Base-by-base conservation (phyloP, 2,113 vertebrate genomes). In the Grantiella picta region DNA sequence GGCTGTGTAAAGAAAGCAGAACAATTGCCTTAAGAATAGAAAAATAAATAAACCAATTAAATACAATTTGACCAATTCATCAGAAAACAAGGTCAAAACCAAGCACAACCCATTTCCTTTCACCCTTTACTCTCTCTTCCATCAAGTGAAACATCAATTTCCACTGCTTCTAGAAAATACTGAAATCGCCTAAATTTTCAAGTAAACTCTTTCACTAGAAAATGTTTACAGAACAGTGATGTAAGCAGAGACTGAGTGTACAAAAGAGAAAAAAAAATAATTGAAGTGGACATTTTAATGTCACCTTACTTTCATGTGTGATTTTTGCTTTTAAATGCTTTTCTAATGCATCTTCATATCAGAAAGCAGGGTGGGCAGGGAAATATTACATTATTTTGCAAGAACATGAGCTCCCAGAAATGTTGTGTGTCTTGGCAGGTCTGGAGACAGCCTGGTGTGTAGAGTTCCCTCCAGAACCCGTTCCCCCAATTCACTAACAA, bases 121-220 rank as follows among this genome's bases (percentile, higher is more conserved):
- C 8, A 27, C 7, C 1, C 4, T 13, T 4, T 36, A 12, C 2
- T 65, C 3, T 35, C 6, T 61, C 5, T 49, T 63, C 2, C 38
- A 73, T 28, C 15, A 61, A 69, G 11, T 42, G n/a, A 6, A 80
- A 73, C 6, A 45, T 25, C 12, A 27, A 0, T 65, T 91, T 83
- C 68, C 6, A 27, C 12, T 63, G 12, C 44, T 66, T 57, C 22
- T 36, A 65, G 36, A 21, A 81, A 73, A 66, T 9, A 33, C 4
- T 33, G 73, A 59, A 66, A 61, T 12, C 13, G 82, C 7, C 16
- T 15, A 4, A 31, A 21, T 27, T 93, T 86, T 83, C 70, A 42
- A 61, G 5, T 31, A 45, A 77, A 44, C 13, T 63, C 11, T 60
- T 45, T 50, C 13, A 31, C 29, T 54, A 35, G 29, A 66, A 88